Base-by-base conservation (phyloP, 2,113 vertebrate genomes). In the Phrynosoma platyrhinos region DNA sequence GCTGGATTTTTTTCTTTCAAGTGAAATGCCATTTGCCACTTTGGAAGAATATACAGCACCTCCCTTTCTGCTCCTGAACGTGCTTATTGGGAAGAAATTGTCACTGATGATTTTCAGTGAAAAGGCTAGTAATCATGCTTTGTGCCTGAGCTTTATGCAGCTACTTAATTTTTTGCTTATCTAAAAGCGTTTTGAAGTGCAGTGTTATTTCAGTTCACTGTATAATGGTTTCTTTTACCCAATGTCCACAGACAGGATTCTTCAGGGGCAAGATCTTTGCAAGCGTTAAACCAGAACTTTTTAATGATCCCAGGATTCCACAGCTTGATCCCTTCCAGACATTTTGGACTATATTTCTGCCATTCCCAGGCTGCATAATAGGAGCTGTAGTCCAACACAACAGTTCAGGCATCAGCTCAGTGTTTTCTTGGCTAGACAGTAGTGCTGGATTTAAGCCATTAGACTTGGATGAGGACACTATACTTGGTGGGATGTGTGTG, bases 11-110 rank as follows among this genome's bases (percentile, higher is more conserved):
- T 62, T 42, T 74, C 52, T 82, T 87, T 75, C 79, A 82, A 64
- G 20, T 32, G 47, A 62, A 82, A 87, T 75, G 53, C 36, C 52
- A 64, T 82, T 81, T 87, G 74, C 74, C 69, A 74, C 68, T 64
- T 62, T 55, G n/a, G 27, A 68, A 14, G 32, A 79, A 74, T 64
- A 53, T 36, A 42, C 36, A 36, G 36, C 2, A 36, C 23, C 66
- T 80, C 20, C 42, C 52, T 79, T 72, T 72, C 68, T 40, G 21
- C 32, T 84, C n/a, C 68, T 23, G 66, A 87, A 30, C 53, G 47
- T 62, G 6, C 10, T 72, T 47, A 42, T 47, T 81, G 55, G 83
- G 32, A 84, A 84, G 52, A 16, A 10, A 74, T 6, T n/a, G 30
- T 74, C 47, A 84, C 32, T 84, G n/a, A 58, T 42, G 30, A 71